Evolutionary conservation across 2,113 vertebrate species (phyloP), one percentile per base, ranked within the genome.

Genomic region (Melozone crissalis): DNA sequence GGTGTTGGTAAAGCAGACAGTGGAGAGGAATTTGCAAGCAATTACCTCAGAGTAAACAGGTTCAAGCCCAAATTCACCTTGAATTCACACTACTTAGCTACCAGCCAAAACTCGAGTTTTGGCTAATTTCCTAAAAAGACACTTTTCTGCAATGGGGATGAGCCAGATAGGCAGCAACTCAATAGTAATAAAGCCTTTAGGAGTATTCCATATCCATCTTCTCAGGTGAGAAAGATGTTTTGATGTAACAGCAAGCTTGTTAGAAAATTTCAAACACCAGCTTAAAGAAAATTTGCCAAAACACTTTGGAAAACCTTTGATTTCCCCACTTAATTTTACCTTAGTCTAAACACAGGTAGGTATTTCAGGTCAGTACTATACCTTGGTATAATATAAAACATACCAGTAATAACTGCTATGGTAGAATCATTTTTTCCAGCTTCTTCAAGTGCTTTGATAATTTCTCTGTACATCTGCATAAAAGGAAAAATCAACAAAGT

Each of bases 331-430:
- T 46, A 61, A 35, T 74, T 95, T 63, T 75, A 11, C 49, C 51
- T 93, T 82, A 84, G 19, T 30, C 44, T 81, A 77, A 69, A 80
- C 22, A 69, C 7, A 59, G 19, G 63, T 24, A 54, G 39, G 78
- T 18, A 84, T 37, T 23, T 90, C 14, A 30, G 10, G 4, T 77
- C 39, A 74, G 33, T 44, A 55, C 18, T 30, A 33, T 17, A 59
- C 33, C 75, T 59, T 13, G n/a, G 14, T 39, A 41, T 12, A 85
- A 89, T 13, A 65, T 5, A 88, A 80, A 95, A 75, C 10, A 78
- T 97, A 99, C 99, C 99, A 79, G 99, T 99, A 31, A 99, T 11
- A 44, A 99, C 99, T 17, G 98, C 98, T 94, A 99, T 69, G 84
- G 96, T 91, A 1, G 98, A 99, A 59, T 98, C 97, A 90, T 99